These are phyloP conservation scores for Sinelater perroti DNA, from an alignment of 2,888 invertebrate genomes.

Conservation along the genomic window DNA sequence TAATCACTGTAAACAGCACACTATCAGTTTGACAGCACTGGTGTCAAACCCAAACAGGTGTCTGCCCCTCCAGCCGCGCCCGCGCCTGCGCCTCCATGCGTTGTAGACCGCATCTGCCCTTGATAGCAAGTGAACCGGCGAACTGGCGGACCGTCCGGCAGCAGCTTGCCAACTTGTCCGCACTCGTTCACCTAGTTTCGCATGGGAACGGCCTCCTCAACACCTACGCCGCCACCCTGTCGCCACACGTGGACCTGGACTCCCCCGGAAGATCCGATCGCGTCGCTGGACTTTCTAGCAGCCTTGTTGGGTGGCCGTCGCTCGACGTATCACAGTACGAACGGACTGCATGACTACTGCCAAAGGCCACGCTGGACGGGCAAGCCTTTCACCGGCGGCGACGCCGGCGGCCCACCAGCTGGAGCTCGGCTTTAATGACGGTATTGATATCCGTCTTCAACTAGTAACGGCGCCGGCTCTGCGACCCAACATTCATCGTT, in stretches of 20 bases:
- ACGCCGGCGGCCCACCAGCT: conserved; percentile 1
- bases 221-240: conserved; percentile 17
- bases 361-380: conserved; percentile 32
- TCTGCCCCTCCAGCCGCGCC: conserved; percentile 47
- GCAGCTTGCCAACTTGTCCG: conserved; percentile 33
- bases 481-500: not conserved
- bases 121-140: conserved; percentile 55
- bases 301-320: conserved; percentile 38
- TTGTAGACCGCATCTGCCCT: conserved; percentile 50
- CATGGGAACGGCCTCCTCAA: conserved; percentile 32
- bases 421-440: too few species aligned
- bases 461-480: not conserved
- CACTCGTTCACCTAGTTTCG: conserved; percentile 46
- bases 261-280: conserved; percentile 31
- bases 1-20: conserved; percentile 49
- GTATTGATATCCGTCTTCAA: too few species aligned
- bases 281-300: conserved; percentile 46
- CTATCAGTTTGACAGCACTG: conserved; percentile 50
- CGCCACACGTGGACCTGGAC: not conserved
- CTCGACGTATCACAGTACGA: conserved; percentile 34
- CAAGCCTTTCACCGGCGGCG: conserved; percentile 37
- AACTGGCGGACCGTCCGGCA: too few species aligned
- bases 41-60: conserved; percentile 51
- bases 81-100: conserved; percentile 40
- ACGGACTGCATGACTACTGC: conserved; percentile 33